Evolutionary conservation across 2,888 invertebrate species (phyloP).

Genomic region (Calliopum simillimum): DNA sequence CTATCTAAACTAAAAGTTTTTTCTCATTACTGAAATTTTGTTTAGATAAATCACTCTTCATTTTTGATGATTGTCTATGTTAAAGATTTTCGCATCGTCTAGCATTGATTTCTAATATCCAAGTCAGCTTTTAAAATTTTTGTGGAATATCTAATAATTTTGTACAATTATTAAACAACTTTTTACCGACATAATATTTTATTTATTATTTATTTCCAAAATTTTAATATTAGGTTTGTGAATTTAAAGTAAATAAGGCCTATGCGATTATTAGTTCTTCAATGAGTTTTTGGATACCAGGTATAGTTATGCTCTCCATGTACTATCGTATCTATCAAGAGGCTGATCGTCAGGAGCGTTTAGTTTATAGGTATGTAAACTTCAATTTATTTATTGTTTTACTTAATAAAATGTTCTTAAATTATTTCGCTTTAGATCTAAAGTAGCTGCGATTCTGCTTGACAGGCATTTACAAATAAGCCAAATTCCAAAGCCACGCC

Average conservation of each 20-base stretch:
- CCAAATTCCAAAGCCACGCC: constrained; percentile 81
- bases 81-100: too few species aligned
- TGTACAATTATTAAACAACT: too few species aligned
- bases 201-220: neutral
- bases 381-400: constrained; percentile 29
- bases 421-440: constrained; percentile 73
- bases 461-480: constrained; percentile 92
- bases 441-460: constrained; percentile 86
- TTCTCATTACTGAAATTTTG: too few species aligned
- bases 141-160: too few species aligned
- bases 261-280: constrained; percentile 91
- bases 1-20: too few species aligned
- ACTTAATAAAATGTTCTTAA: neutral
- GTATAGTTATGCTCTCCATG: constrained; percentile 92
- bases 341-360: constrained; percentile 85
- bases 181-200: too few species aligned
- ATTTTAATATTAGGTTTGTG: constrained; percentile 70
- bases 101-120: too few species aligned
- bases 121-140: too few species aligned
- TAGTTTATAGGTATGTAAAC: constrained; percentile 80
- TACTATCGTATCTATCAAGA: constrained; percentile 90
- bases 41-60: too few species aligned
- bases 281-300: constrained; percentile 94
- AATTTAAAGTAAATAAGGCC: constrained; percentile 86
- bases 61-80: too few species aligned